Evolutionary conservation across 2,888 invertebrate species (phyloP).

Genomic region (Nomada fabriciana): DNA sequence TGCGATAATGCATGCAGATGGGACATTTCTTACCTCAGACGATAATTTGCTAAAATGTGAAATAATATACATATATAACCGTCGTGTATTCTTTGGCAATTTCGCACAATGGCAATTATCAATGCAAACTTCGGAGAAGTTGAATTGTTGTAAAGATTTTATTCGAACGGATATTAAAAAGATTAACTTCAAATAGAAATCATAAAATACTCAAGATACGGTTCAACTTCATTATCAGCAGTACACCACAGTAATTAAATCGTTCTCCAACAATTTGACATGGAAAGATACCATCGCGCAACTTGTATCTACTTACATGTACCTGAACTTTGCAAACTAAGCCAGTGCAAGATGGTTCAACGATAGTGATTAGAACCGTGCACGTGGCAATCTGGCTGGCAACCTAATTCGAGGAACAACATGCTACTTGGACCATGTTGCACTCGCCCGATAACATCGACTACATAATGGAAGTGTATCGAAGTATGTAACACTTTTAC

Average conservation of each 20-base stretch:
- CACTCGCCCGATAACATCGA: neutral
- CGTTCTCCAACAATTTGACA: neutral
- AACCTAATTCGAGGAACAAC: neutral
- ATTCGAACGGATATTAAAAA: too few species aligned
- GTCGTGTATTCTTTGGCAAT: too few species aligned
- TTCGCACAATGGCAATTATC: too few species aligned
- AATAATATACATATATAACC: too few species aligned
- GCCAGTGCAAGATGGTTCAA: neutral
- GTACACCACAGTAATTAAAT: neutral
- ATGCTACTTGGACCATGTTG: neutral
- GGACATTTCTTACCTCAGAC: too few species aligned
- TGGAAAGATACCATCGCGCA: neutral
- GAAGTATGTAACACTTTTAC: too few species aligned
- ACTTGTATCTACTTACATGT: neutral
- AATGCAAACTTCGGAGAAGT: too few species aligned
- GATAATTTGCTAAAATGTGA: too few species aligned
- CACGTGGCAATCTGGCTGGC: neutral
- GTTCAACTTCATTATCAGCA: neutral
- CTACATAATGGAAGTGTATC: neutral
- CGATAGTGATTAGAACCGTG: constrained; percentile 1
- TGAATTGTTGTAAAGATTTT: too few species aligned
- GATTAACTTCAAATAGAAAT: too few species aligned
- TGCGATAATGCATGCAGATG: too few species aligned
- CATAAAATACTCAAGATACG: too few species aligned
- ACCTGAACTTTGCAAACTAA: constrained; percentile 6